These are phyloP conservation scores for Dasypolia templi DNA, from an alignment of 2,888 invertebrate species.

Conservation along the genomic window DNA sequence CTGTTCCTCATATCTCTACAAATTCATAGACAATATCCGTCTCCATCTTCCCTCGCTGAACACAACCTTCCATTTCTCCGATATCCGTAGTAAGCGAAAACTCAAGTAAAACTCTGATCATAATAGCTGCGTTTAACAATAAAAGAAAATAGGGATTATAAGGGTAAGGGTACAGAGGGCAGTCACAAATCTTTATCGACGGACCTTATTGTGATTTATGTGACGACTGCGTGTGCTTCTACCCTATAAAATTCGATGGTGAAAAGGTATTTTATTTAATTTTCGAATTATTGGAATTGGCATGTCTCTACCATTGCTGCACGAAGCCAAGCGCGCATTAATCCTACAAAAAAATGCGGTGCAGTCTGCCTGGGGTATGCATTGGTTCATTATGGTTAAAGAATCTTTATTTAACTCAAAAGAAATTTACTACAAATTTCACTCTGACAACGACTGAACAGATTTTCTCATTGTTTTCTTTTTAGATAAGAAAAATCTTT, in stretches of 20 bases:
- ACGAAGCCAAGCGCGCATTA: not conserved
- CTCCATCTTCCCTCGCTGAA: not conserved
- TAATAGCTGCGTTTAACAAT: slow-evolving; percentile 73
- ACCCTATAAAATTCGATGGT: slow-evolving; percentile 52
- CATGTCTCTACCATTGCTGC: not conserved
- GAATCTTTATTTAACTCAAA: too few species aligned
- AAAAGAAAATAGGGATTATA: slow-evolving; percentile 74
- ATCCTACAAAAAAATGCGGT: not conserved
- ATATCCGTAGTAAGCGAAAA: slow-evolving; percentile 51
- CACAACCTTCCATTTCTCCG: slow-evolving; percentile 4
- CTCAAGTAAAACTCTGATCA: slow-evolving; percentile 65
- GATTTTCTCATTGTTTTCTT: too few species aligned
- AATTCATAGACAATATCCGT: not conserved
- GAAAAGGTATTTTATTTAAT: slow-evolving; percentile 61
- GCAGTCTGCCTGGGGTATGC: not conserved
- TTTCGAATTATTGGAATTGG: slow-evolving; percentile 29
- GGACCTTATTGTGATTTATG: slow-evolving; percentile 67
- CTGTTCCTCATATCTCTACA: too few species aligned
- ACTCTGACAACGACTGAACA: too few species aligned
- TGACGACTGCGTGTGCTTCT: slow-evolving; percentile 48
- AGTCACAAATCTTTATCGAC: slow-evolving; percentile 79
- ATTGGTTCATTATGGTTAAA: too few species aligned
- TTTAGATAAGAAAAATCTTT: too few species aligned
- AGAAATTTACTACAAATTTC: too few species aligned
- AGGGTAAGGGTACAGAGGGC: slow-evolving; percentile 66